Evolutionary conservation across 1,140 invertebrate species (phyloP), one percentile per base, ranked within the genome.

Genomic region (Dolichoris vasculosae): DNA sequence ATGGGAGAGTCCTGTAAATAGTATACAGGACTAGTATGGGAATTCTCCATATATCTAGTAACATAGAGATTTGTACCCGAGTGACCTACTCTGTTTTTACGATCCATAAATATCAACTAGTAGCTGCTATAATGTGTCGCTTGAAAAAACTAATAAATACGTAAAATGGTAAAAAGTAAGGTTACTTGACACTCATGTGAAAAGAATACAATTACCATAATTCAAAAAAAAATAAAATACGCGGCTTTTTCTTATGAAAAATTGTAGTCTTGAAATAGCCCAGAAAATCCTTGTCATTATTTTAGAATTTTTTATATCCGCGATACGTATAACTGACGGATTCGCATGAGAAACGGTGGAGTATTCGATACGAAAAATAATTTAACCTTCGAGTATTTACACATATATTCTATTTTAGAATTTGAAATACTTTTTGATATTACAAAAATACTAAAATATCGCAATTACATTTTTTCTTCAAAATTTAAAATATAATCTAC

Each of bases 61-160:
- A 69, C 15, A 38, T 38, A 69, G 67, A 69, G 67, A 38, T 69
- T 69, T 69, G 32, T 69, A 38, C 32, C 67, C 67, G 67, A 69
- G 67, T 69, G 67, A 69, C 67, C 67, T 69, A 69, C 32, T 69
- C 67, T 69, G 35, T 69, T 69, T 64, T 69, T 69, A 69, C 67
- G 67, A 69, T 20, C 67, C 32, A 69, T 69, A 69, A 69, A 69
- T 38, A 69, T 69, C 67, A 69, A 69, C 67, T 69, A 40, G 67
- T 69, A 69, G 67, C 64, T 69, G 15, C 35, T 69, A 32, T 69
- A 69, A 69, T 38, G 67, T 69, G 32, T 38, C 35, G 67, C 67
- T 38, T 20, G 38, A 69, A 69, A 63, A 69, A 69, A 69, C 35
- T 38, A 38, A 69, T 69, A 69, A 69, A 69, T 69, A 69, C 17